Base-by-base conservation (phyloP, 1,140 invertebrate genomes). In the Apis florea region DNA sequence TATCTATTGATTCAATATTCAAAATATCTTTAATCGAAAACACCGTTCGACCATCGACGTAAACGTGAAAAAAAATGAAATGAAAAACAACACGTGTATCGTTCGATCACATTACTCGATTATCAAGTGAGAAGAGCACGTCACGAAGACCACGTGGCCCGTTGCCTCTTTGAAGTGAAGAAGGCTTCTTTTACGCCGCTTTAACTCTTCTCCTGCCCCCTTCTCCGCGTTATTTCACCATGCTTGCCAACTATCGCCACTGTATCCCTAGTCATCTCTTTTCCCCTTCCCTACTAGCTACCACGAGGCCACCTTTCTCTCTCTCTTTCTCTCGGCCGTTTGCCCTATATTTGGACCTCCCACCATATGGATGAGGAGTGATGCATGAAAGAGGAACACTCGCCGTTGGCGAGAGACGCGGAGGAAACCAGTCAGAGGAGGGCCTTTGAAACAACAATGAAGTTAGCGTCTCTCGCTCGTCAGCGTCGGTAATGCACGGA, bases 381-480 rank as follows among this genome's bases (percentile, higher is more conserved):
- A 17, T n/a, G 68, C 67, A 71, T 84, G 83, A 82, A 84, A 84
- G 80, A 82, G 83, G 83, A 70, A 71, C 73, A 73, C 64, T 40
- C 31, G 19, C 63, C 53, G 70, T 49, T 31, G 64, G 66, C n/a
- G 71, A 26, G 70, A 76, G 68, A 31, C 76, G 64, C 47, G 77
- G 86, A 76, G 74, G 68, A 74, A 68, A 51, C 64, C 59, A 26
- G 53, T 75, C 69, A 79, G 83, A 88, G 87, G 82, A 88, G 79
- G 72, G 85, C 90, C 91, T 92, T 93, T 93, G 92, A 93, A 92
- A 91, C 90, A 93, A 93, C 91, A 93, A 93, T 92, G 90, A 92
- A 93, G 92, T 93, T 92, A 93, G 85, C 89, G 86, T 91, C 89
- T 91, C 89, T 86, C 88, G 88, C 89, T 91, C 90, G 88, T 92